Evolutionary conservation across 2,797 vertebrate genomes (phyloP).

Genomic region (Tokudaia tokunoshimensis): DNA sequence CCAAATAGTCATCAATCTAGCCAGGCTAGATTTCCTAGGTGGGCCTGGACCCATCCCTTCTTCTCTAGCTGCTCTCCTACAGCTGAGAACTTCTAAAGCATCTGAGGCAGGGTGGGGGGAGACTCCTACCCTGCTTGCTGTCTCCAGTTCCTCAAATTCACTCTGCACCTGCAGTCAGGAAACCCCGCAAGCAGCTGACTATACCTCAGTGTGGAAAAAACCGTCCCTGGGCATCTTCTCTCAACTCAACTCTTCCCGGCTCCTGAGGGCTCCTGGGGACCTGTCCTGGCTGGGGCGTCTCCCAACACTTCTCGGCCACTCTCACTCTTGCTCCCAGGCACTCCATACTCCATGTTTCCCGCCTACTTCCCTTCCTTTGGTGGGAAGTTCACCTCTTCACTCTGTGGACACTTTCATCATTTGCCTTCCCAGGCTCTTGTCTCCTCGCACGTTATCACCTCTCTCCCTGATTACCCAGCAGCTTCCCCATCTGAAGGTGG

Average conservation of each 20-base stretch:
- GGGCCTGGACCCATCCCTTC: neutral
- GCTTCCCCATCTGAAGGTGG: neutral
- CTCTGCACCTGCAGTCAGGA: neutral
- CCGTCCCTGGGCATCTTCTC: rapidly evolving
- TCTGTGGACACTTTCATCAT: neutral
- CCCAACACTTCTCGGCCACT: neutral
- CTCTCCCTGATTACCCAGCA: neutral
- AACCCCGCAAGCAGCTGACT: neutral
- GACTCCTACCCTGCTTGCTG: neutral
- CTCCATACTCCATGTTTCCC: neutral
- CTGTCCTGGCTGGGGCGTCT: neutral
- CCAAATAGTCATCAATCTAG: neutral
- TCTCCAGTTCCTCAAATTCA: neutral
- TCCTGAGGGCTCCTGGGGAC: neutral
- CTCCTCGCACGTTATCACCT: no score
- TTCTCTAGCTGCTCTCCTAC: neutral
- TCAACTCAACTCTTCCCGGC: neutral
- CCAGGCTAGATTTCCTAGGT: neutral
- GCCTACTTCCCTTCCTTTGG: neutral
- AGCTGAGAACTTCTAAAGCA: neutral
- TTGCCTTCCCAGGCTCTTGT: neutral
- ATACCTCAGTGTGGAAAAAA: neutral
- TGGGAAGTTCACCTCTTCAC: neutral
- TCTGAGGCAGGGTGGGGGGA: neutral
- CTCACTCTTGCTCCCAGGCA: neutral